These are phyloP conservation scores for Calypte anna DNA, from an alignment of 2,113 vertebrate genomes.

Conservation along the genomic window DNA sequence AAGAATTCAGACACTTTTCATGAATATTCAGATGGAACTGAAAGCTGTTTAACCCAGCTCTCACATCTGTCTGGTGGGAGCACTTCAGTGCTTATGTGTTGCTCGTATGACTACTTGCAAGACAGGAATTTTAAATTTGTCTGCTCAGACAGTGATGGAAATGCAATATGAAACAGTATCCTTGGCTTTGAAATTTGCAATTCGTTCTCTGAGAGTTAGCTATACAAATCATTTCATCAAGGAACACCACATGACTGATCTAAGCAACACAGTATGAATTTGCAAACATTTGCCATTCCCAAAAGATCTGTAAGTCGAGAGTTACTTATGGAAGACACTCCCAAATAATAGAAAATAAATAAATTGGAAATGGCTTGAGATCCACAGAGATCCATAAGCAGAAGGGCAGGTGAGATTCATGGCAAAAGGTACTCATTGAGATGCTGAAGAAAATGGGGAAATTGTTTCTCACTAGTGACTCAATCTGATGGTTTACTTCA, in stretches of 20 bases:
- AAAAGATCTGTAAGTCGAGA: not conserved
- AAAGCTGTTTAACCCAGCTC: conserved; percentile 55
- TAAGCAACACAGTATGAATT: not conserved
- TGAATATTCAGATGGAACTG: conserved; percentile 47
- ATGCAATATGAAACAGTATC: not conserved
- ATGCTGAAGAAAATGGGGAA: not conserved
- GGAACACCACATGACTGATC: not conserved
- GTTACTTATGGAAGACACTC: not conserved
- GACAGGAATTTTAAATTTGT: conserved; percentile 32
- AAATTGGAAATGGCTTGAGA: not conserved
- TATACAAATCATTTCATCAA: conserved; percentile 22
- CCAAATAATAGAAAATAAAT: conserved; percentile 11
- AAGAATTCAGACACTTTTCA: not conserved
- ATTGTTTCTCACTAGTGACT: not conserved
- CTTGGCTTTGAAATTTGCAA: conserved; percentile 12
- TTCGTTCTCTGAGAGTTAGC: not conserved
- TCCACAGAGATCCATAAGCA: not conserved
- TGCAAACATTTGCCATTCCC: not conserved
- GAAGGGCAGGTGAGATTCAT: not conserved
- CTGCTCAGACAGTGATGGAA: conserved; percentile 17
- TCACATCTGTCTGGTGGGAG: conserved; percentile 53
- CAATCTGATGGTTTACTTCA: not conserved
- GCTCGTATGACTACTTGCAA: not conserved
- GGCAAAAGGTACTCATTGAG: not conserved
- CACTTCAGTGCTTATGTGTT: conserved; percentile 15